Evolutionary conservation across 2,888 invertebrate genomes (phyloP), one percentile per base, ranked within the genome.

Genomic region (Pseudoips prasinana): DNA sequence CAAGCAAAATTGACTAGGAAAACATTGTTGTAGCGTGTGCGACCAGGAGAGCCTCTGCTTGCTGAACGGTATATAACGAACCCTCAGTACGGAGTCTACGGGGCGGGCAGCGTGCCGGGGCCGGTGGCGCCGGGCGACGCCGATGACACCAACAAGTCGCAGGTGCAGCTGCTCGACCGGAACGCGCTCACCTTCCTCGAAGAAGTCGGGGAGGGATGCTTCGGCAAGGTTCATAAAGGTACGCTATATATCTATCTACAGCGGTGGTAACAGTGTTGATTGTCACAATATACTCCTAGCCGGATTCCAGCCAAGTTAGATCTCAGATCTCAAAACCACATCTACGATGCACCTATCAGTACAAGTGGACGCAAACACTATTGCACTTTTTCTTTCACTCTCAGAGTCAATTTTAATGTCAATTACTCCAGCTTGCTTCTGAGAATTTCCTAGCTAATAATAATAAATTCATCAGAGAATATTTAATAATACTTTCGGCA

Each of bases 141-240:
- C 1, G 73, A 75, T 25, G 78, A 81, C 35, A 69, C 69, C 33
- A 66, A 61, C 39, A 81, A 84, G 34, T 61, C 73, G 1, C 76
- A 73, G 31, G 92, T 94, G 7, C 92, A 92, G 7, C 85, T 92
- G 25, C 75, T 94, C 24, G 88, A 90, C 28, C 85, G 92, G 29
- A 93, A 93, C 41, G 91, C 92, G 1, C 88, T 96, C 10, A 89
- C 90, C 7, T 93, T 94, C 70, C 75, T 93, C 2, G 92, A 94
- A 58, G 94, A 94, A 64, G 94, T 96, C 30, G 96, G 96, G 1
- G 95, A 96, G 72, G 96, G 96, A 1, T 96, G 95, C 64, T 96
- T 96, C 62, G 96, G 96, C 17, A 95, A 95, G 83, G 96, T 96
- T 25, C 95, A 92, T 68, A 95, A 94, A 93, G 96, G 96, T 95